phyloP scores from a whole-genome alignment of 2,797 vertebrate species.

The Anguilla anguilla region DNA sequence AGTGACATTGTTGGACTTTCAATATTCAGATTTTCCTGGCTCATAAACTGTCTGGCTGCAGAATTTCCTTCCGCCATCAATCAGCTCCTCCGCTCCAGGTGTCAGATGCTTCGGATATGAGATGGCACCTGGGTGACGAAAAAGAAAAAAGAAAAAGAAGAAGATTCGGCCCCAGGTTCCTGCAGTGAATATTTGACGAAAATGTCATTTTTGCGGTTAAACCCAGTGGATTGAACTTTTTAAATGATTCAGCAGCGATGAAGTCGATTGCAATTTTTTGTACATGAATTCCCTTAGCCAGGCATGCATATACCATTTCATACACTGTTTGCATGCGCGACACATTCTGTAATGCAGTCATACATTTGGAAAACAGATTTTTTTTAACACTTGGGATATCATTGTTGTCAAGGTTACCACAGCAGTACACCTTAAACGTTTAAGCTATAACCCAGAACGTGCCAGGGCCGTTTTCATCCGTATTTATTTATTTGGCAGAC shows the following conservation, averaged over 20 bases:
- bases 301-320: neutral
- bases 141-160: constrained; percentile 32
- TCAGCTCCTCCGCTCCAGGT: constrained; percentile 66
- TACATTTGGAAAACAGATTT: neutral
- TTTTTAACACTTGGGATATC: neutral
- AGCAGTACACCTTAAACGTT: neutral
- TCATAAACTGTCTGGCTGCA: constrained; percentile 68
- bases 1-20: constrained; percentile 69
- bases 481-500: constrained; percentile 11
- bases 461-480: neutral
- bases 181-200: neutral
- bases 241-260: constrained; percentile 8
- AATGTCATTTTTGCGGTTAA: neutral
- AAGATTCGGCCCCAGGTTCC: neutral
- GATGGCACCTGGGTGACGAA: constrained; percentile 64
- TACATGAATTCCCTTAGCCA: neutral
- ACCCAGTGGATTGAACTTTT: neutral
- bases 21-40: constrained; percentile 80
- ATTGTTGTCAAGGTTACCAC: constrained; percentile 1
- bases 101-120: constrained; percentile 70
- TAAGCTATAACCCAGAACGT: neutral
- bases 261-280: neutral
- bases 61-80: constrained; percentile 67
- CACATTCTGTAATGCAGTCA: neutral
- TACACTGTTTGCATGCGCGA: constrained; percentile 52